Conservation (phyloP, 2,888 invertebrate species). For the Drosophila eohydei region DNA sequence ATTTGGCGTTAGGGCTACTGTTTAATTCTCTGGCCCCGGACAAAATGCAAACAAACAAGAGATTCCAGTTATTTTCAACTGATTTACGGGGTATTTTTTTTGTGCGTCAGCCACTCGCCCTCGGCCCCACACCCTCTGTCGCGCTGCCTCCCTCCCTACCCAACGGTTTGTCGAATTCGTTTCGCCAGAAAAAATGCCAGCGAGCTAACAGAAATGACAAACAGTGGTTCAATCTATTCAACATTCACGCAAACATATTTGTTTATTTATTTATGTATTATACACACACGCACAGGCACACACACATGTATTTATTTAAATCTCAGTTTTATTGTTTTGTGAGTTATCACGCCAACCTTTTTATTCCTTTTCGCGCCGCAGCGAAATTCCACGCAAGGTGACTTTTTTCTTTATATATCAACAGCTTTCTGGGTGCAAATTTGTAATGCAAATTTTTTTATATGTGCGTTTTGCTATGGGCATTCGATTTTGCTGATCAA, state of each 20-base stretch:
- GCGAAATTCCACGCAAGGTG: slow-evolving; percentile 81
- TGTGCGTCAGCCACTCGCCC: slow-evolving; percentile 65
- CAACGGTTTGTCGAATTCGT: slow-evolving; percentile 34
- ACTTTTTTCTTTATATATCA: slow-evolving; percentile 60
- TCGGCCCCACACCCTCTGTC: not conserved
- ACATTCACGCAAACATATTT: slow-evolving; percentile 22
- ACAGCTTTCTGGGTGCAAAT: slow-evolving; percentile 73
- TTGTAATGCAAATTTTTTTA: slow-evolving; percentile 75
- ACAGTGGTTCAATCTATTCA: slow-evolving; percentile 53
- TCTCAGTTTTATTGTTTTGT: slow-evolving; percentile 54
- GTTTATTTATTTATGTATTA: slow-evolving; percentile 27
- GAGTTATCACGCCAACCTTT: slow-evolving; percentile 54
- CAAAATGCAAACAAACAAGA: slow-evolving; percentile 54
- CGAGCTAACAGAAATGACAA: slow-evolving; percentile 57
- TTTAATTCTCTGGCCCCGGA: slow-evolving; percentile 51
- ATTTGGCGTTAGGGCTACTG: slow-evolving; percentile 71
- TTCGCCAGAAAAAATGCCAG: slow-evolving; percentile 64
- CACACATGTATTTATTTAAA: slow-evolving; percentile 35
- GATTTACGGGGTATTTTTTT: slow-evolving; percentile 77
- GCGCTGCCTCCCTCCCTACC: not conserved
- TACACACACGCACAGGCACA: no score
- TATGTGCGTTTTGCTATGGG: slow-evolving; percentile 41
- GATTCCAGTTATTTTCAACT: slow-evolving; percentile 74
- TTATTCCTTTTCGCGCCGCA: slow-evolving; percentile 37
- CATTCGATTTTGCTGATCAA: slow-evolving; percentile 42